Evolutionary conservation across 64 coral and sea anemone species (phyloP), one percentile per base, ranked within the genome.

Genomic region (Pocillopora verrucosa): DNA sequence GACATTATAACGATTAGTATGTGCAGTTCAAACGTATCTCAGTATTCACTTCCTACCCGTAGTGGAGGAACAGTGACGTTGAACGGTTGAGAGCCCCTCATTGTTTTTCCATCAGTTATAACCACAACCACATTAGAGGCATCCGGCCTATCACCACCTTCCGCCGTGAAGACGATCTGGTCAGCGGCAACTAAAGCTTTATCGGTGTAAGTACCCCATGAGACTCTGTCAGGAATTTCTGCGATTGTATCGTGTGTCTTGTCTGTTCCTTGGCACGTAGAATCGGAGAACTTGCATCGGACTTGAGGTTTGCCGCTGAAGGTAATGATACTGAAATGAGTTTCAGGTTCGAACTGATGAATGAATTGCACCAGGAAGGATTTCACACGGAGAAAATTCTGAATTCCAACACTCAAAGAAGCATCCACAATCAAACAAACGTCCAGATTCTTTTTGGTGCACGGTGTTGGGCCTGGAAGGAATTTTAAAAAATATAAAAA

Each of bases 281-380:
- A 11, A 22, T 70, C 64, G 41, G 62, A 10, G 62, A 85, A 72
- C 13, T 72, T 70, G 65, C 82, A 85, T 15, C 3, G 82, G 2
- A 85, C 63, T 9, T 0, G 25, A 4, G 82, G 17, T 0, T 24
- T 72, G 1, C 6, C 26, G 34, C 63, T 12, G 19, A 72, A 85
- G 37, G 82, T 85, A 26, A 85, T 85, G 38, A 85, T 13, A 15
- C 82, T 85, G 82, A 85, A 85, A 15, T 58, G 82, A 26, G 82
- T 72, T 63, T 13, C 36, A 0, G 82, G 36, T 5, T 65, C 62
- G 26, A 85, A 85, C 11, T 85, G 37, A 38, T 85, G 38, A 11
- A 85, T n/a, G 65, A 85, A 85, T 67, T 85, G 82, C 1, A 24
- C 26, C 11, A 85, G 65, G 82, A 85, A 85, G 64, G 65, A 72